phyloP scores from a whole-genome alignment of 2,113 vertebrate species.

The Anhinga anhinga region DNA sequence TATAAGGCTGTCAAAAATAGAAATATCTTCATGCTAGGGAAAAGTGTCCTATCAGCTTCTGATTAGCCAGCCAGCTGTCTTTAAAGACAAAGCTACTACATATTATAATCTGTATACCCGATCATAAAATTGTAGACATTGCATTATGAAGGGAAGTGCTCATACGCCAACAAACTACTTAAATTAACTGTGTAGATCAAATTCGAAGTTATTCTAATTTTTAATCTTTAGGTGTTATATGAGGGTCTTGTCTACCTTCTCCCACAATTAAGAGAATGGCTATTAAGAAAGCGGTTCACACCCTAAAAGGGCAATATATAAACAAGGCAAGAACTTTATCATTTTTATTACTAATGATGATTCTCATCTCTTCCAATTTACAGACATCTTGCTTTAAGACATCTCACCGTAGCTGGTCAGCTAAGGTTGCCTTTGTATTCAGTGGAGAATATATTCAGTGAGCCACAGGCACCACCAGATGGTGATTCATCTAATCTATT shows the following conservation, averaged over 20 bases:
- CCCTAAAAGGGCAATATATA: neutral
- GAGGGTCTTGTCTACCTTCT: neutral
- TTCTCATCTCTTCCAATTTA: neutral
- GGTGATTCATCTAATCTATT: slow-evolving; percentile 67
- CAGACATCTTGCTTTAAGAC: neutral
- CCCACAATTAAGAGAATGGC: neutral
- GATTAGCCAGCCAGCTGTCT: neutral
- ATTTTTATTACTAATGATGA: neutral
- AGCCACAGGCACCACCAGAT: slow-evolving; percentile 52
- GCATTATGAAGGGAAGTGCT: neutral
- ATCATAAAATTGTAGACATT: neutral
- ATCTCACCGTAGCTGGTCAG: neutral
- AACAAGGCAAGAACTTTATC: neutral
- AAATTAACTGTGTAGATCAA: neutral
- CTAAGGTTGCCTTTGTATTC: slow-evolving; percentile 33
- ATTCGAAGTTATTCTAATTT: neutral
- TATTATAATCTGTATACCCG: neutral
- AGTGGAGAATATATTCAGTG: slow-evolving; percentile 5
- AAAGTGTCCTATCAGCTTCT: neutral
- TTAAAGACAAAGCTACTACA: neutral
- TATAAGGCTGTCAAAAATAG: neutral
- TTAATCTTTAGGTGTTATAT: neutral
- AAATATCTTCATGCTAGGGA: neutral
- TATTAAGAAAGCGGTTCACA: neutral
- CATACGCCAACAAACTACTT: neutral